Base-by-base conservation (phyloP, 2,888 invertebrate species). In the Fissipunctia ypsillon region DNA sequence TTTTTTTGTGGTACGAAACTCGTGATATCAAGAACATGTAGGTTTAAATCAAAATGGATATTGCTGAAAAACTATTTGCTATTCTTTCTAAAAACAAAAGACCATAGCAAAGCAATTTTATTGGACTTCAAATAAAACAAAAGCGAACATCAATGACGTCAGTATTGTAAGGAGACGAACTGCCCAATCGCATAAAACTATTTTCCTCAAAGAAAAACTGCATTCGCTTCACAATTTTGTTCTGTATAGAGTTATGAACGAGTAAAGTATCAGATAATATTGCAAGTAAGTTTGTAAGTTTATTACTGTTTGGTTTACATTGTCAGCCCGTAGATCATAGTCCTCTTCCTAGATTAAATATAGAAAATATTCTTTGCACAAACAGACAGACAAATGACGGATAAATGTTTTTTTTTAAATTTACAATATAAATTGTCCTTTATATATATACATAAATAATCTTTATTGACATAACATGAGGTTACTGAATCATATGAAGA, bases 91-190 rank as follows among this genome's bases (percentile, higher is more conserved):
- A 31, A 72, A 73, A 63, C 63, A 25, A 63, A 80, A 50, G 28
- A 50, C 28, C 25, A 60, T 48, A 31, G 38, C 73, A 73, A 57
- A 52, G 16, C 38, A 59, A 64, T 80, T 80, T 64, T 31, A 80
- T 64, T 50, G 1, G 7, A 38, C 5, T 64, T 38, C 25, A 76
- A 45, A 74, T 59, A 41, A 64, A 74, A 64, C 25, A 80, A 54
- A 31, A 41, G 31, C 38, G 25, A 57, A 25, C 22, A 45, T 64
- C 38, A 5, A 12, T 76, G 75, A 80, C 81, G 80, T 73, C 74
- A 64, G 14, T 41, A 59, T 22, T 25, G 50, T 19, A 9, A 31
- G 22, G 31, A 63, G 43, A 38, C n/a, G 41, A 61, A 43, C 35
- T 57, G 14, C 54, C 54, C 61, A 79, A 50, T 50, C 35, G 19